Percentiles rank a stretch among this genome's conserved stretches.
phyloP scores from a whole-genome alignment of 2,113 vertebrate species.

The Stegostoma tigrinum region DNA sequence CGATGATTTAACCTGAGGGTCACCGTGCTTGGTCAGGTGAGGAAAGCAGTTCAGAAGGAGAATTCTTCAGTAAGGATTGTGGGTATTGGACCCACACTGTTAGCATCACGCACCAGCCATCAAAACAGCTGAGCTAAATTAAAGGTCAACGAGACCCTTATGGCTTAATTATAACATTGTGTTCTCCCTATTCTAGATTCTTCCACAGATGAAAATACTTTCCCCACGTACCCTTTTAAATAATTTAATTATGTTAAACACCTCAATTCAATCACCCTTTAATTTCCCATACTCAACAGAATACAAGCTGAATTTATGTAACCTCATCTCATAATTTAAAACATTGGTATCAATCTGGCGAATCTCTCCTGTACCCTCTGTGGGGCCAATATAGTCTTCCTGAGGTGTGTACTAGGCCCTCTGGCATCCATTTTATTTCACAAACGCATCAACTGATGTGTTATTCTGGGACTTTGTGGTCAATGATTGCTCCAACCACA shows the following conservation, averaged over 20 bases:
- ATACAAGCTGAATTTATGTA: not conserved
- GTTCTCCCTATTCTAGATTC: not conserved
- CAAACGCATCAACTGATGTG: not conserved
- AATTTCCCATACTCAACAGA: not conserved
- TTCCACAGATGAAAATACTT: not conserved
- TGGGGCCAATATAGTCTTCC: no score
- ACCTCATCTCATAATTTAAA: not conserved
- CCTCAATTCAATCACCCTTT: not conserved
- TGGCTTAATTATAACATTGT: not conserved
- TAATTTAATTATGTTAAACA: not conserved
- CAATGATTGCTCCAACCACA: not conserved
- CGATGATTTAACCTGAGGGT: no score
- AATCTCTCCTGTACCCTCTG: no score
- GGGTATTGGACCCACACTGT: no score
- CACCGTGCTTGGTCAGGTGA: no score
- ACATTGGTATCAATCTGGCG: not conserved
- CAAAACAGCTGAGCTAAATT: no score
- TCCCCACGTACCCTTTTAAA: not conserved
- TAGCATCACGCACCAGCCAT: no score
- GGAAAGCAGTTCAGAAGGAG: no score
- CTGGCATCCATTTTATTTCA: not conserved
- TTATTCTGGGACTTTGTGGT: not conserved
- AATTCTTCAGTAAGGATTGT: no score
- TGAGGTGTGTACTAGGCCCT: not conserved
- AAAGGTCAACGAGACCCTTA: no score